Evolutionary conservation across 2,888 invertebrate genomes (phyloP).

Genomic region (Cosmia pyralina): DNA sequence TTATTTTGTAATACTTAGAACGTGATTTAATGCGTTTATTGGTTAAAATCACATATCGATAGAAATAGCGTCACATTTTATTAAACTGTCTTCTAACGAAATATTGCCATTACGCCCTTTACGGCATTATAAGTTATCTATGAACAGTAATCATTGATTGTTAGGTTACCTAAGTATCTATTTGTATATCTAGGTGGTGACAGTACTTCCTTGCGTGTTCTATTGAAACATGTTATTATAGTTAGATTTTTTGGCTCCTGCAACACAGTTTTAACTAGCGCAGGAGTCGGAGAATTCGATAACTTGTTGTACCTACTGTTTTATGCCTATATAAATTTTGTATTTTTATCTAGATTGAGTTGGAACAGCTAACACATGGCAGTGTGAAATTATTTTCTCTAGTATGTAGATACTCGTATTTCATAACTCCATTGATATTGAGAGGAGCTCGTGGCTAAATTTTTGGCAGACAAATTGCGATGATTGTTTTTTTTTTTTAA

Average conservation of each 20-base stretch:
- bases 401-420: background rate
- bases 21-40: slow-evolving; percentile 44
- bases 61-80: slow-evolving; percentile 9
- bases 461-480: too few species aligned
- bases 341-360: too few species aligned
- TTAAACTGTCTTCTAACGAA: slow-evolving; percentile 20
- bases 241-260: background rate
- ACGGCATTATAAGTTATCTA: slow-evolving; percentile 33
- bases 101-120: slow-evolving; percentile 42
- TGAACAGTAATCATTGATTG: slow-evolving; percentile 13
- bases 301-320: too few species aligned
- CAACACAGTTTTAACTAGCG: too few species aligned
- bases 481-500: too few species aligned
- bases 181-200: slow-evolving; percentile 7
- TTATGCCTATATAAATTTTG: too few species aligned
- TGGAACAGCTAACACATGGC: background rate
- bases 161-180: slow-evolving; percentile 4
- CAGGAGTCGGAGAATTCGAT: too few species aligned
- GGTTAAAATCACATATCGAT: slow-evolving; percentile 15
- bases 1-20: slow-evolving; percentile 44
- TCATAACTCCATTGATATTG: background rate
- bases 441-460: too few species aligned
- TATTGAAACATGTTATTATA: background rate
- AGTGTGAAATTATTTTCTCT: background rate
- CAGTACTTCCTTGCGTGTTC: background rate